Base-by-base conservation (phyloP, 2,797 vertebrate genomes). In the Phaenicophaeus curvirostris region DNA sequence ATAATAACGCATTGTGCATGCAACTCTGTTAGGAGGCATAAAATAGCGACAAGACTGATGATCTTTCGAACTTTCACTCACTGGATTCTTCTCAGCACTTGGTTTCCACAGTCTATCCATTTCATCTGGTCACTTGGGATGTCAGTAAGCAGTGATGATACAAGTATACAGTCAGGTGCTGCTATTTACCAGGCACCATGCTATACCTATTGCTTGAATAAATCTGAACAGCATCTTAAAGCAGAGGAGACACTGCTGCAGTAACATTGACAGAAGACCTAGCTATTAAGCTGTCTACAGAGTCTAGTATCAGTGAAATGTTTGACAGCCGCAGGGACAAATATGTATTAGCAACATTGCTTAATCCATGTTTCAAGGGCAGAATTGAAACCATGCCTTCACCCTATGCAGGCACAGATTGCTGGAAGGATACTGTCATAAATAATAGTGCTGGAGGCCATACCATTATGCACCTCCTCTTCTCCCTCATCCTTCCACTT, bases 351-450 rank as follows among this genome's bases (percentile, higher is more conserved):
- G 96, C 97, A 97, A 95, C 96, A 95, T 97, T 98, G 97, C 97
- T 98, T 97, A 97, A 97, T 97, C 97, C 97, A 97, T 92, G 96
- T 97, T 97, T 97, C 97, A 98, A 98, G 97, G 97, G 97, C 97
- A 98, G 96, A 97, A 97, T 96, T 96, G 97, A 97, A 97, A 95
- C 97, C 97, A 95, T 84, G 91, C 94, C 97, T 98, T 95, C 76
- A 93, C 94, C 81, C 92, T 85, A 90, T 87, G 95, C 91, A 90
- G 94, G 89, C 95, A 94, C 73, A 72, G 92, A 96, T 96, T 93
- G 66, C 95, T 95, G 94, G 96, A 97, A 97, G 97, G 96, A 93
- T 96, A 96, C 88, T 96, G 93, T 97, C 97, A 90, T 97, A 96
- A 97, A 96, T 97, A 97, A 97, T 80, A 96, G 87, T 71, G 92